Evolutionary conservation across 2,797 vertebrate species (phyloP).

Genomic region (Tadarida brasiliensis): DNA sequence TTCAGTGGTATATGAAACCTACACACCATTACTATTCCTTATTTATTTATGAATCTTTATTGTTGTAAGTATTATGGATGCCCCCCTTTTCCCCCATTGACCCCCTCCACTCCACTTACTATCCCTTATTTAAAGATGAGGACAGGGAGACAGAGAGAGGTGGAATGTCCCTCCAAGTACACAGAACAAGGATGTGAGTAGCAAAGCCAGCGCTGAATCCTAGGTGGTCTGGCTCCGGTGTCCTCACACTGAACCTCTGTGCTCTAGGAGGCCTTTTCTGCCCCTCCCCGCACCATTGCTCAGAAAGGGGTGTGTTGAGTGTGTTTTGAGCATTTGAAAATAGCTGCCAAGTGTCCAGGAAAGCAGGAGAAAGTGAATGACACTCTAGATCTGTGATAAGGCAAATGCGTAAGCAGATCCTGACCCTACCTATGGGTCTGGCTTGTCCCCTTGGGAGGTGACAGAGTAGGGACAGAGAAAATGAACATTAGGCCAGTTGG

Average conservation of each 20-base stretch:
- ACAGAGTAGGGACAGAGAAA: not conserved
- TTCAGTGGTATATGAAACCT: not conserved
- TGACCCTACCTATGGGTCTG: not conserved
- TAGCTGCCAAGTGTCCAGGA: not conserved
- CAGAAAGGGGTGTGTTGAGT: not conserved
- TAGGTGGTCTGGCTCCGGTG: not conserved
- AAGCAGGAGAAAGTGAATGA: not conserved
- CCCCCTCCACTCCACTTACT: no score
- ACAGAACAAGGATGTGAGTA: no score
- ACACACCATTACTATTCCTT: not conserved
- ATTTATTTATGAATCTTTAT: no score
- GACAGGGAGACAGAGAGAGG: not conserved
- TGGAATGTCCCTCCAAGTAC: no score
- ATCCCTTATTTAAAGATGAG: not conserved
- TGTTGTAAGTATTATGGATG: no score
- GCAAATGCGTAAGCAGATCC: not conserved
- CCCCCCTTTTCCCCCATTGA: no score
- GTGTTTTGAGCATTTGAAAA: not conserved
- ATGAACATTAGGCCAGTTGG: no score
- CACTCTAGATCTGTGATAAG: not conserved
- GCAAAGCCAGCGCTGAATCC: not conserved
- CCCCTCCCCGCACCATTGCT: no score
- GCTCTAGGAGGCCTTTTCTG: no score
- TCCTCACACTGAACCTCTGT: not conserved
- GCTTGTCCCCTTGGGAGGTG: not conserved